Base-by-base conservation (phyloP, 2,888 invertebrate genomes). In the Agrochola lota region DNA sequence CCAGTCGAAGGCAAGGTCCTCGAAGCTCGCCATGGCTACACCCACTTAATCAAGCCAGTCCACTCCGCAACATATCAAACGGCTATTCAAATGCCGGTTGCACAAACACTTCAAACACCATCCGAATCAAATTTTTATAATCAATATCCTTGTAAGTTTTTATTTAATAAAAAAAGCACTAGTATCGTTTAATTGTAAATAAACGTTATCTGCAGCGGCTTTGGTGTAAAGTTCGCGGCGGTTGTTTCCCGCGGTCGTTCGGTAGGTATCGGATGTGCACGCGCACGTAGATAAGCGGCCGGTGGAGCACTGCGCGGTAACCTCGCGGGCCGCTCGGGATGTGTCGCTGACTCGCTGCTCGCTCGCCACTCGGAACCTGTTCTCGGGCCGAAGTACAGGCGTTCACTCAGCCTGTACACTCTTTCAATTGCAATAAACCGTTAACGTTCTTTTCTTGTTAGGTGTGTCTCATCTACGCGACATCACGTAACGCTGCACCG, bases 1-100 rank as follows among this genome's bases (percentile, higher is more conserved):
- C 98, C 98, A 98, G 93, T 98, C 98, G 92, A 97, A 96, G 91
- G 97, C 95, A 89, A 98, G 96, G 91, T 98, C 97, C 90, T 97
- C 96, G 93, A 97, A 97, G 93, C 97, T 97, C 90, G 98, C 97
- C 98, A 98, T 98, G 86, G 88, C 89, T 91, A 90, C 91, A 92
- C 91, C 90, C 92, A 90, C 91, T 88, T 79, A 87, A 87, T 91
- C 90, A 91, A 86, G 87, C 89, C 88, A 92, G 92, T 93, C 89
- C 92, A 92, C 92, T 88, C 83, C 90, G 81, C 83, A 91, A 88
- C 93, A 94, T 94, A 93, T 91, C 85, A 89, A 90, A 87, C 82
- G 84, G 87, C 88, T 86, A 81, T 87, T 84, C 68, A 84, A 87
- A 86, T 86, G 78, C 85, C 88, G 87, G 85, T 86, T 84, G 81